Percentiles rank a stretch among this genome's conserved stretches.
phyloP scores from a whole-genome alignment of 2,113 vertebrate genomes.

The Athene noctua region DNA sequence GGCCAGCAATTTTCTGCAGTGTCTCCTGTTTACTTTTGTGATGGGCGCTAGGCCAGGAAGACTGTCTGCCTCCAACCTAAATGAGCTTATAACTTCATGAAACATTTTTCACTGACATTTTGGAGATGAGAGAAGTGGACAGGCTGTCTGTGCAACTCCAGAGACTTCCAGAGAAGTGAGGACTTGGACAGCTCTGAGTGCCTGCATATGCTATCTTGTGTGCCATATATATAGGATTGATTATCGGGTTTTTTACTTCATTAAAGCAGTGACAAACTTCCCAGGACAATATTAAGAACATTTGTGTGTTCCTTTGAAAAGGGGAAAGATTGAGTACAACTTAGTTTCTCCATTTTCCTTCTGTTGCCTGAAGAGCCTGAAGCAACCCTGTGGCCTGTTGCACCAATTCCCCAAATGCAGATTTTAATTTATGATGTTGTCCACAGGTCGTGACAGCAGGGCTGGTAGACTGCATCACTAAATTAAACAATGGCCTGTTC shows the following conservation, averaged over 20 bases:
- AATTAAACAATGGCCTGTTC: conserved; percentile 31
- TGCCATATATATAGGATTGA: background rate
- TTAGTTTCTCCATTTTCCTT: background rate
- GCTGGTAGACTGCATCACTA: background rate
- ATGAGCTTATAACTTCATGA: conserved; percentile 39
- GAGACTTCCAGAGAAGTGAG: background rate
- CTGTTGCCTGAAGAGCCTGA: background rate
- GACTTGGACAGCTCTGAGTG: background rate
- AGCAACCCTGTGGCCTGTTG: background rate
- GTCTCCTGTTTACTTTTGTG: conserved; percentile 48
- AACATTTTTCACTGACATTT: conserved; percentile 33
- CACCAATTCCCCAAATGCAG: background rate
- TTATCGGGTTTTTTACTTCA: background rate
- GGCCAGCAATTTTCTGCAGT: conserved; percentile 12
- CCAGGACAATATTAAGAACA: background rate
- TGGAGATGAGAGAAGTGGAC: background rate
- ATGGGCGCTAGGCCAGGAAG: conserved; percentile 40
- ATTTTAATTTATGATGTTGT: conserved; percentile 20
- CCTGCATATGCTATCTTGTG: background rate
- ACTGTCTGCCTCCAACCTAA: conserved; percentile 49
- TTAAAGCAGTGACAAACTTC: conserved; percentile 4
- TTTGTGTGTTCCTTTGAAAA: conserved; percentile 1
- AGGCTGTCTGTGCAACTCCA: background rate
- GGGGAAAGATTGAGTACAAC: background rate
- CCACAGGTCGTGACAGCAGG: background rate